These are phyloP conservation scores for Nysson spinosus DNA, from an alignment of 2,888 invertebrate species.

Conservation along the genomic window DNA sequence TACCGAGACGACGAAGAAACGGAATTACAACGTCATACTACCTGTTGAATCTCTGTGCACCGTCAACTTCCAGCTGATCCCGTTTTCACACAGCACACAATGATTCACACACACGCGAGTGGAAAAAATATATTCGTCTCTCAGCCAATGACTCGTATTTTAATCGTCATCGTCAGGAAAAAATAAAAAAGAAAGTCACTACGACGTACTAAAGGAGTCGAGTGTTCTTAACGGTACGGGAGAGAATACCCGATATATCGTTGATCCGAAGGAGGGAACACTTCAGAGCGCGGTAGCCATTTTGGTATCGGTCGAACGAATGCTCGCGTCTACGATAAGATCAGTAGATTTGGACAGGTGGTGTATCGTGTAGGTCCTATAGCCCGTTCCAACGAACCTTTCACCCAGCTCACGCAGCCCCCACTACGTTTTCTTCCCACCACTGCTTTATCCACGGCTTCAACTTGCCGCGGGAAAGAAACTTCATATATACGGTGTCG, in stretches of 20 bases:
- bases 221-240: background rate
- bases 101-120: slow-evolving; percentile 20
- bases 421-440: too few species aligned
- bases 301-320: too few species aligned
- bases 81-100: slow-evolving; percentile 26
- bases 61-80: slow-evolving; percentile 34
- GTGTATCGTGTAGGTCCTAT: slow-evolving; percentile 17
- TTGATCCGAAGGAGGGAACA: background rate
- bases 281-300: too few species aligned
- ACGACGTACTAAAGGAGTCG: too few species aligned
- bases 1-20: background rate
- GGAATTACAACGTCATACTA: slow-evolving; percentile 8
- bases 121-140: too few species aligned
- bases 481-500: too few species aligned
- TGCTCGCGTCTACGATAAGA: too few species aligned
- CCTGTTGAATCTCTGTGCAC: slow-evolving; percentile 36
- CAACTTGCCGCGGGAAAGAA: too few species aligned
- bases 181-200: background rate
- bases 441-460: too few species aligned
- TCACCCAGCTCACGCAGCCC: too few species aligned
- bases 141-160: too few species aligned
- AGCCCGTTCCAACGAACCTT: too few species aligned
- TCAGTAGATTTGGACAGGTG: slow-evolving; percentile 3
- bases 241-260: background rate
- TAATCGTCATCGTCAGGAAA: slow-evolving; percentile 31